Evolutionary conservation across 2,797 vertebrate species (phyloP).

Genomic region (Luscinia luscinia): DNA sequence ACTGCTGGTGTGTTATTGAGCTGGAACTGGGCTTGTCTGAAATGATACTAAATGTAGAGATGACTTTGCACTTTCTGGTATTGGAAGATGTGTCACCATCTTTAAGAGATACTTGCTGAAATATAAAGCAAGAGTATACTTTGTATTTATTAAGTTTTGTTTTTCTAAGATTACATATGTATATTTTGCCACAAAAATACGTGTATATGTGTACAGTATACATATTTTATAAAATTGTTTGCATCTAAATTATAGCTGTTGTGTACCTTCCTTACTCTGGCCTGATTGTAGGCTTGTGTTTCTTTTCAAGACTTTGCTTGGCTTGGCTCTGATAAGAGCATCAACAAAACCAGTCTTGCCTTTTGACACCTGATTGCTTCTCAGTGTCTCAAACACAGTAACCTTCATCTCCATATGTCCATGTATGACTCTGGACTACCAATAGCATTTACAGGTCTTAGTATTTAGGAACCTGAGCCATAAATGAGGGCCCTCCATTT

Average conservation of each 20-base stretch:
- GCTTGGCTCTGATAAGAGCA: background rate
- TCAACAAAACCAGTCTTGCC: background rate
- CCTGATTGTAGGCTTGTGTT: background rate
- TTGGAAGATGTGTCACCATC: background rate
- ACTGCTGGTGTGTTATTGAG: background rate
- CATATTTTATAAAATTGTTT: background rate
- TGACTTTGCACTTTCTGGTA: constrained; percentile 6
- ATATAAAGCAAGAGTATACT: background rate
- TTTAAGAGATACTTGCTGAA: background rate
- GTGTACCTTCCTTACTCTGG: background rate
- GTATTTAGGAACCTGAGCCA: background rate
- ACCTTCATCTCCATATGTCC: background rate
- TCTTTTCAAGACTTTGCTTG: background rate
- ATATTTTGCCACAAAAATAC: background rate
- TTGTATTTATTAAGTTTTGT: background rate
- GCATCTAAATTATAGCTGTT: background rate
- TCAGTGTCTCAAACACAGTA: accelerated
- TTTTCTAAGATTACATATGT: background rate
- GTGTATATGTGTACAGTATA: background rate
- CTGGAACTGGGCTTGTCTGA: constrained; percentile 13
- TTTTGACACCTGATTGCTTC: background rate
- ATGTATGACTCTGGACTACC: background rate
- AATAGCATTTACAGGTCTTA: background rate
- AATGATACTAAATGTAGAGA: background rate
- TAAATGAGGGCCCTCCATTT: background rate